Conservation (phyloP, 2,888 invertebrate species). For the Xylota sylvarum region DNA sequence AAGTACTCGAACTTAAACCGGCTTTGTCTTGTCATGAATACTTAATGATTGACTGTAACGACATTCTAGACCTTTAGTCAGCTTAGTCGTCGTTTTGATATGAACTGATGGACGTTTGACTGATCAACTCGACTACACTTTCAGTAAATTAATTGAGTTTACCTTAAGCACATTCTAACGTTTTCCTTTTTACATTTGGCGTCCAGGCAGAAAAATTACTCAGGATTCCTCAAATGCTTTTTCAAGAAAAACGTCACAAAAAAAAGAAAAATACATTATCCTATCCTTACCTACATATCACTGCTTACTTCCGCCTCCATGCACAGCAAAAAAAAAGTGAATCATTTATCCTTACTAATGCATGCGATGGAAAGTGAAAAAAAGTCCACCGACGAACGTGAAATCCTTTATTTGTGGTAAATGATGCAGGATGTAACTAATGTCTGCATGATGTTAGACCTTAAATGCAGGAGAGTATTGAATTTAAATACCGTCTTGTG, state of each 20-base stretch:
- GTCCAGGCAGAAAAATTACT: background rate
- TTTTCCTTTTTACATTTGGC: background rate
- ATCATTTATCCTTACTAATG: background rate
- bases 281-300: background rate
- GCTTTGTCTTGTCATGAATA: too few species aligned
- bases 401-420: background rate
- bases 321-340: background rate
- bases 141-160: too few species aligned
- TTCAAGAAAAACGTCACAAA: background rate
- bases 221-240: background rate
- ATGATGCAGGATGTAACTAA: background rate
- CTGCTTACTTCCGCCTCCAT: too few species aligned
- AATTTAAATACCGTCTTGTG: too few species aligned
- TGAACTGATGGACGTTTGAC: too few species aligned
- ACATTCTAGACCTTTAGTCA: too few species aligned
- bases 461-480: background rate
- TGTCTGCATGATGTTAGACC: background rate
- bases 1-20: too few species aligned
- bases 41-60: too few species aligned
- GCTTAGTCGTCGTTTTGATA: too few species aligned
- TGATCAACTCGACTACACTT: too few species aligned
- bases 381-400: background rate
- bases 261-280: background rate
- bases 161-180: too few species aligned
- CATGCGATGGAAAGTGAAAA: background rate